Base-by-base conservation (phyloP, 2,888 invertebrate species). In the Nomada lathburiana region DNA sequence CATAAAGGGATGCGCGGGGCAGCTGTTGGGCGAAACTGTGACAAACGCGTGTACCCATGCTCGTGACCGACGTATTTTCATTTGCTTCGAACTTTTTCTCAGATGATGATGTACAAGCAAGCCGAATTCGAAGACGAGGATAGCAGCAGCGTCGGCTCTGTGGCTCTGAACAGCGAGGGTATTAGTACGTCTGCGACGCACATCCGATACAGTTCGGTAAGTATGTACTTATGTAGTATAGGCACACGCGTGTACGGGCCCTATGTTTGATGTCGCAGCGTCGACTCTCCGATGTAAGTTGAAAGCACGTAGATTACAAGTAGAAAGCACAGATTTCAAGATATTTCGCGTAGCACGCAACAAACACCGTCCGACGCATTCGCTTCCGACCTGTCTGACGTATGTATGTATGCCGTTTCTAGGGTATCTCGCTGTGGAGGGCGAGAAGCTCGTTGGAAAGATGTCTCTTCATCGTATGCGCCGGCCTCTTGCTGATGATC, bases 61-160 rank as follows among this genome's bases (percentile, higher is more conserved):
- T 18, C 7, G 20, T 23, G n/a, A 64, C 1, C 16, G 42, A 50
- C 4, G 13, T 20, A 50, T 29, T 36, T 26, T 44, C 42, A 60
- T n/a, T 20, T 7, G 16, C 64, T 20, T 13, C 2, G 13, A 5
- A 44, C 9, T 23, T 36, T 47, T 26, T 20, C 16, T 18, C 13
- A 98, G 98, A 98, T 98, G 98, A 97, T 97, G 89, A 96, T 97
- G 86, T 98, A 98, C 93, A 97, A 97, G 94, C 97, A 97, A 94
- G 97, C 97, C 36, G 97, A 97, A 90, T 97, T 98, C 90, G 97
- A 97, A 93, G 97, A 97, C 91, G 97, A 97, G 86, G 98, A 98
- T 92, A 96, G 96, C 29, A 97, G 96, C 89, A 97, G 97, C 91
- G 96, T 97, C 90, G 97, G 97, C 88, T 97, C 97, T 69, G 97